phyloP scores from a whole-genome alignment of 2,888 invertebrate species.

The Phengaris alcon region DNA sequence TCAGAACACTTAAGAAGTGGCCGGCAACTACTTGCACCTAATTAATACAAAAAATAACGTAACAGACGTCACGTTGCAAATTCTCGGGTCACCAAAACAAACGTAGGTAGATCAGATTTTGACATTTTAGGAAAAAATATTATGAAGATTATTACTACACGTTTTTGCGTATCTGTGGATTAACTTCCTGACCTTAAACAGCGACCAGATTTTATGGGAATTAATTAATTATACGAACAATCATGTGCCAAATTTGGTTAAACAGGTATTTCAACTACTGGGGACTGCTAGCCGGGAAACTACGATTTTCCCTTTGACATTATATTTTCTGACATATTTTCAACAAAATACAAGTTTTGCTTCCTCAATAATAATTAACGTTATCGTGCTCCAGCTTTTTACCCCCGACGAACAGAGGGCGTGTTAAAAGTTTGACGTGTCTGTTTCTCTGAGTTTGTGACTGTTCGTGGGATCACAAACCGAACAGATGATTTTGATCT shows the following conservation, averaged over 20 bases:
- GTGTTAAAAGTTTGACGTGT: too few species aligned
- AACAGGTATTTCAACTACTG: neutral
- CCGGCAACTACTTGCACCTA: too few species aligned
- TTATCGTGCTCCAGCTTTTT: neutral
- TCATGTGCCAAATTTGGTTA: neutral
- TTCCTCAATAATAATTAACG: neutral
- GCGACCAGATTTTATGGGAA: conserved; percentile 11
- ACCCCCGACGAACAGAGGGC: too few species aligned
- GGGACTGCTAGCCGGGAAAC: neutral
- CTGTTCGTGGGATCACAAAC: too few species aligned
- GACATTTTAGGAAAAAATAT: neutral
- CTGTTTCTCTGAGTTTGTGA: too few species aligned
- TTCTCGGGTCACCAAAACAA: neutral
- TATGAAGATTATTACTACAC: neutral
- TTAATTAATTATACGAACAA: conserved; percentile 8
- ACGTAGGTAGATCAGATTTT: neutral
- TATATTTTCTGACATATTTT: neutral
- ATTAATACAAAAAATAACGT: neutral
- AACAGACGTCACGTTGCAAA: neutral
- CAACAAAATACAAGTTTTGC: neutral
- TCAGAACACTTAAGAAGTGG: too few species aligned
- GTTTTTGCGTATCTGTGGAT: neutral
- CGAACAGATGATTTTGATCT: too few species aligned
- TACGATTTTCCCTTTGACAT: neutral
- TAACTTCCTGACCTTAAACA: neutral